Evolutionary conservation across 64 coral and sea anemone species (phyloP), one percentile per base, ranked within the genome.

Genomic region (Hydrozoanthus tunicans): DNA sequence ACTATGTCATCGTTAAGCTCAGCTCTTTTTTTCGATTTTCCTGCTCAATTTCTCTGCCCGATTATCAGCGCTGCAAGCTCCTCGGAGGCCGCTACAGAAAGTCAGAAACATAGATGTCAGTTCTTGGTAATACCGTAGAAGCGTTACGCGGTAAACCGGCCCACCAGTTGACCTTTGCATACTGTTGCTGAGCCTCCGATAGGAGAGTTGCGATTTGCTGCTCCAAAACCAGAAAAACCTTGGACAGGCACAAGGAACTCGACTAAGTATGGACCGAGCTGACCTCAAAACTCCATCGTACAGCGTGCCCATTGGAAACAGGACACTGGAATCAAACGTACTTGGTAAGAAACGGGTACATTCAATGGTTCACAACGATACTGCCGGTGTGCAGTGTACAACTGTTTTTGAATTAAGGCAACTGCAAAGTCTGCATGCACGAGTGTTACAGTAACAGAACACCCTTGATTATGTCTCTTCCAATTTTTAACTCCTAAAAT

Each of bases 171-270:
- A 20, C 32, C 90, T 91, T 81, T 77, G 90, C 71, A 79, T 91
- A 56, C 90, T 77, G 65, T 90, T 90, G 89, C 89, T 3, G 76
- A 90, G 43, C 60, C 89, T 43, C 89, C 89, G 3, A 56, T 66
- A 3, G 62, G 64, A 9, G 17, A 91, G 57, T 53, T 70, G 7
- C 78, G 90, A 51, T 91, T 82, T 82, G 79, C 90, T 75, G 79
- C 58, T 24, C 90, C 90, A 73, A 75, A 83, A 53, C 90, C 79
- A 13, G 58, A 56, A 12, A 91, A 83, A 74, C 79, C 79, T 53
- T 91, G 90, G 90, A 52, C 58, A 3, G 79, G 68, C 7, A 70
- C 76, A 79, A 84, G 66, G 71, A 26, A 92, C 15, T 27, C 79
- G 32, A 76, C 79, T 3, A 73, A 92, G 15, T 92, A 82, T 43